Evolutionary conservation across 2,113 vertebrate genomes (phyloP).

Genomic region (Eurystomus gularis): DNA sequence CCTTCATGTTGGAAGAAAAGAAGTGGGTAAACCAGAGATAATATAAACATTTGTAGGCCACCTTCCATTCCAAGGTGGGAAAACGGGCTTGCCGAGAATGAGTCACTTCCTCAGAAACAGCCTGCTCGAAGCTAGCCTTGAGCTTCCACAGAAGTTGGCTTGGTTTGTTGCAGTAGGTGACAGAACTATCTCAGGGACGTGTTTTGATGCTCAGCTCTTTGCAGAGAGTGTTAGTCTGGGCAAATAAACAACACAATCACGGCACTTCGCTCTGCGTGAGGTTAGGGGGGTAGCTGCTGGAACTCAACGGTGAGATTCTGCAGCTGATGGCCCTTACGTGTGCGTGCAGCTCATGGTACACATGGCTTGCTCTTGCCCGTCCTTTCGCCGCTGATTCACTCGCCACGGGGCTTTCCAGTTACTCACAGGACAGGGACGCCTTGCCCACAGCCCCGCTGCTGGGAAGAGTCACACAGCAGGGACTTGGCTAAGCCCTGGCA

Average conservation of each 20-base stretch:
- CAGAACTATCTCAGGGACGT: neutral
- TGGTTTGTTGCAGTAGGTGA: neutral
- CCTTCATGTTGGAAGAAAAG: neutral
- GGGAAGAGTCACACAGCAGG: neutral
- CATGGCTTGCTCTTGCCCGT: accelerated
- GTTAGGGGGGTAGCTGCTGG: neutral
- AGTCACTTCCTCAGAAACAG: neutral
- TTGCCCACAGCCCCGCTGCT: neutral
- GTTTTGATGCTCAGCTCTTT: neutral
- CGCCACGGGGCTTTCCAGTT: neutral
- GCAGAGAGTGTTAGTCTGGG: neutral
- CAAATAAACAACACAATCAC: neutral
- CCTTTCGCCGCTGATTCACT: neutral
- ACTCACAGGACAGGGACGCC: neutral
- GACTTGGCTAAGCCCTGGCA: neutral
- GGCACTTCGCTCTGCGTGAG: neutral
- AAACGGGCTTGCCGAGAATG: neutral
- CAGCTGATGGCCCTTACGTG: neutral
- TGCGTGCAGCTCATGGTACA: accelerated
- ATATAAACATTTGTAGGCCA: neutral
- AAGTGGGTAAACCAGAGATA: neutral
- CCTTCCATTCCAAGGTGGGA: neutral
- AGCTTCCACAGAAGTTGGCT: neutral
- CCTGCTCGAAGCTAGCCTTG: neutral
- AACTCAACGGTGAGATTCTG: neutral